Evolutionary conservation across 2,113 vertebrate species (phyloP).

Genomic region (Chiloscyllium plagiosum): DNA sequence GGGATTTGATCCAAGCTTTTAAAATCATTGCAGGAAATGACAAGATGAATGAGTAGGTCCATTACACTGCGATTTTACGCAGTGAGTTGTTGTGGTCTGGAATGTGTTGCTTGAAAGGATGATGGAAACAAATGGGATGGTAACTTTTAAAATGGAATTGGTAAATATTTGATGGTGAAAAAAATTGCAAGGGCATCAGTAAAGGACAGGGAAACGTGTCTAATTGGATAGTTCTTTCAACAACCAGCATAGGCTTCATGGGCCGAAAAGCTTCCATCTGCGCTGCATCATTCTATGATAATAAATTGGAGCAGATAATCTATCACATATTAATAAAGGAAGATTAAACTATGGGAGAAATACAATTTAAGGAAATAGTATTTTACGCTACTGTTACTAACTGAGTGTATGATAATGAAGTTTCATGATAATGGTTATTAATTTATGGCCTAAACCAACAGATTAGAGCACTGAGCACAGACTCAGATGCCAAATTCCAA

Average conservation of each 20-base stretch:
- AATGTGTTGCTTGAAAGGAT: no score
- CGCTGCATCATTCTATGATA: no score
- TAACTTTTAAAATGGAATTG: no score
- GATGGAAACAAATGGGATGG: no score
- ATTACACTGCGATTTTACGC: neutral
- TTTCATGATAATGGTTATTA: no score
- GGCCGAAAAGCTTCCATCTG: no score
- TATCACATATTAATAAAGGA: neutral
- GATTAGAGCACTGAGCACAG: neutral
- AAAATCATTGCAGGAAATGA: neutral
- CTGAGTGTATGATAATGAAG: no score
- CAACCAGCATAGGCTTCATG: no score
- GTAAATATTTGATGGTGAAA: no score
- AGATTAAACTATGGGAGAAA: neutral
- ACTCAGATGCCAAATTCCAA: neutral
- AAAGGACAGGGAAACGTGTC: no score
- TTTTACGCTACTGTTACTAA: neutral
- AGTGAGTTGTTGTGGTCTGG: neutral
- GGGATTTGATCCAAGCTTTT: neutral
- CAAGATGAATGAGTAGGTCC: neutral
- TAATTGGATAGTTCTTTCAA: no score
- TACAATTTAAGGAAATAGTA: neutral
- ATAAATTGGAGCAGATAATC: neutral
- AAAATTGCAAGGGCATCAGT: no score
- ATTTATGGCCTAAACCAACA: neutral